phyloP scores from a whole-genome alignment of 2,113 vertebrate genomes.

The Xiphorhynchus elegans region DNA sequence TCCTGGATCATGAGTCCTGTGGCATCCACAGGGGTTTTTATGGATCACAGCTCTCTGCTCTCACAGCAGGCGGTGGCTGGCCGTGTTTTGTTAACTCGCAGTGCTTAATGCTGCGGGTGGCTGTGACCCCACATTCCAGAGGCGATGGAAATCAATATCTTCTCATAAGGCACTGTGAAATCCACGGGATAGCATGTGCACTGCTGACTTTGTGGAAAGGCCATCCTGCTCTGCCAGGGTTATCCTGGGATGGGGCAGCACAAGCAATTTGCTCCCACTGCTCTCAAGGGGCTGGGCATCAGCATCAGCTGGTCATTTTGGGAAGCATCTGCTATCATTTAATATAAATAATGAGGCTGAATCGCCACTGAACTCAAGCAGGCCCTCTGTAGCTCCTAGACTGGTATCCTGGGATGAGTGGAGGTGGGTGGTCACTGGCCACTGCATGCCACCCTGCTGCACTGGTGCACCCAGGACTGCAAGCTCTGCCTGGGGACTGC shows the following conservation, averaged over 20 bases:
- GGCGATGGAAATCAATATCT: not conserved
- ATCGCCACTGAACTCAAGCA: rapidly evolving
- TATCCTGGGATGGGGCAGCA: not conserved
- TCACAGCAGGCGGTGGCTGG: not conserved
- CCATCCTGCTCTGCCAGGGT: not conserved
- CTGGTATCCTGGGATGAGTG: not conserved
- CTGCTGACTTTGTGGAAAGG: not conserved
- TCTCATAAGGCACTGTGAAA: not conserved
- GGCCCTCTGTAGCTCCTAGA: not conserved
- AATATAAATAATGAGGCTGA: not conserved
- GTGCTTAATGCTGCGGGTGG: not conserved
- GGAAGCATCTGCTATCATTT: not conserved
- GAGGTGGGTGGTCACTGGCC: not conserved
- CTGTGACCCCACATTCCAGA: rapidly evolving
- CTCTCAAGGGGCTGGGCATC: not conserved
- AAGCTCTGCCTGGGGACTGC: not conserved
- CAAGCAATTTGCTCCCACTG: not conserved
- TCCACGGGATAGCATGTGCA: rapidly evolving
- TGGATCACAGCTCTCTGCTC: not conserved
- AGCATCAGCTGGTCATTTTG: not conserved
- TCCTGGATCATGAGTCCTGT: rapidly evolving
- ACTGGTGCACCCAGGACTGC: not conserved
- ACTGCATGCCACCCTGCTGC: not conserved
- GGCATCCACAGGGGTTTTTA: not conserved
- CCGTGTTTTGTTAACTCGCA: not conserved